These are phyloP conservation scores for Petrocephalus sullivani DNA, from an alignment of 2,797 vertebrate genomes.

Conservation along the genomic window DNA sequence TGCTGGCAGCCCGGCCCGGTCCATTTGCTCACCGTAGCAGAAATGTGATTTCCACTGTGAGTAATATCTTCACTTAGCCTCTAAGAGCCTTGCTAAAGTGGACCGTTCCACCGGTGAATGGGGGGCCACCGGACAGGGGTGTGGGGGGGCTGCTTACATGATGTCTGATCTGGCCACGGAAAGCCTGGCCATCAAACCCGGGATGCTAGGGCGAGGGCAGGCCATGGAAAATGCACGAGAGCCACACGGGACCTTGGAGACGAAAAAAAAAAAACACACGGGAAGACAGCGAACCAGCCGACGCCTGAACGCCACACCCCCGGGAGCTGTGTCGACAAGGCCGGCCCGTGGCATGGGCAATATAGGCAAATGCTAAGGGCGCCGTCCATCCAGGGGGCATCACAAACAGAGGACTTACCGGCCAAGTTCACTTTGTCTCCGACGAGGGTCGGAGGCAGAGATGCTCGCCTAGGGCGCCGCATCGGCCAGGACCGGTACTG, in stretches of 20 bases:
- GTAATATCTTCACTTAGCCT: slow-evolving; percentile 42
- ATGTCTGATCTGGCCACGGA: not conserved
- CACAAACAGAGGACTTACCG: too few relatives aligned
- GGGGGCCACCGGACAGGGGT: not conserved
- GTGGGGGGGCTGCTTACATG: not conserved
- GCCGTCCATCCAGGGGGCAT: too few relatives aligned
- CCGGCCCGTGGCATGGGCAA: too few relatives aligned
- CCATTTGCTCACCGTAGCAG: slow-evolving; percentile 66
- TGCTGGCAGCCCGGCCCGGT: slow-evolving; percentile 37
- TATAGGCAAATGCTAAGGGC: too few relatives aligned
- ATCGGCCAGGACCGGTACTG: too few relatives aligned
- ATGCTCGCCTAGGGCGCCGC: too few relatives aligned
- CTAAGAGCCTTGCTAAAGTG: not conserved
- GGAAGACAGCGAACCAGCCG: not conserved
- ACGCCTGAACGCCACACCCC: not conserved
- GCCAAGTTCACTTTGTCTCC: too few relatives aligned
- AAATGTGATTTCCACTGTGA: slow-evolving; percentile 47
- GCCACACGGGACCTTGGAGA: not conserved
- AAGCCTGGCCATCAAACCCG: not conserved
- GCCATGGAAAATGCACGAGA: not conserved
- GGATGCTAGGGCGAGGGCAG: not conserved
- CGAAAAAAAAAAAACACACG: not conserved
- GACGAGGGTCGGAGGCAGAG: too few relatives aligned
- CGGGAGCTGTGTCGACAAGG: not conserved
- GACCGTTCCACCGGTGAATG: not conserved